A percentile compares a stretch with the other conserved stretches of the same genome.
Conservation (phyloP, 2,797 vertebrate species). For the Carduelis carduelis region DNA sequence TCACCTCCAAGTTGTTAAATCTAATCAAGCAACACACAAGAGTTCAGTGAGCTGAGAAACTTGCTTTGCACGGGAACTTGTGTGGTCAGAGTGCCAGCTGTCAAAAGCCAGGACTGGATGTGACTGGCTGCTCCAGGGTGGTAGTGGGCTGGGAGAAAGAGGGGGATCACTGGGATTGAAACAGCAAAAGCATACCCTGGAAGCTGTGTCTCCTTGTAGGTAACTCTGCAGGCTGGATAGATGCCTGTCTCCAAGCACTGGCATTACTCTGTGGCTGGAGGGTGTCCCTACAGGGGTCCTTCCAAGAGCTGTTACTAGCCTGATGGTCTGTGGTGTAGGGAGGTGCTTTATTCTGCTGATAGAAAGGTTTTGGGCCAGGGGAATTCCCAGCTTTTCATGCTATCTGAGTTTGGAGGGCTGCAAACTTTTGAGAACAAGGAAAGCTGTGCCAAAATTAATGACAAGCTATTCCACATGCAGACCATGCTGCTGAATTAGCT, state of each 20-base stretch:
- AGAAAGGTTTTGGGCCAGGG: not conserved
- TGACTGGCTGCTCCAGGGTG: not conserved
- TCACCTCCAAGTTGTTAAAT: not conserved
- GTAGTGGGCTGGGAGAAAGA: not conserved
- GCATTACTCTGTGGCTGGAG: not conserved
- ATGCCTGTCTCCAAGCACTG: not conserved
- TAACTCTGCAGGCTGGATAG: not conserved
- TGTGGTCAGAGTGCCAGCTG: not conserved
- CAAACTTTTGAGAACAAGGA: not conserved
- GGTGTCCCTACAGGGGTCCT: not conserved
- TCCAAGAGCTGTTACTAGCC: not conserved
- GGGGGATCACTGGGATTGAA: not conserved
- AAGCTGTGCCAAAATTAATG: not conserved
- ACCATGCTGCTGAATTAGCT: not conserved
- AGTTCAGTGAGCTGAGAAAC: not conserved
- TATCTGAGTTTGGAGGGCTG: not conserved
- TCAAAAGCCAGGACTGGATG: not conserved
- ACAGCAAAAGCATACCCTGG: not conserved
- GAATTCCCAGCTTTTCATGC: not conserved
- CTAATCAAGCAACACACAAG: not conserved
- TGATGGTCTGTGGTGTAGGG: accelerated
- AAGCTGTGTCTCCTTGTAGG: not conserved
- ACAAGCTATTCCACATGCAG: not conserved
- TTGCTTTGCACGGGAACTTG: not conserved
- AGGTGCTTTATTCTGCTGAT: not conserved